Percentiles rank a stretch among this genome's conserved stretches.
Conservation (phyloP, 1,140 invertebrate species). For the Carposina sasakii region DNA sequence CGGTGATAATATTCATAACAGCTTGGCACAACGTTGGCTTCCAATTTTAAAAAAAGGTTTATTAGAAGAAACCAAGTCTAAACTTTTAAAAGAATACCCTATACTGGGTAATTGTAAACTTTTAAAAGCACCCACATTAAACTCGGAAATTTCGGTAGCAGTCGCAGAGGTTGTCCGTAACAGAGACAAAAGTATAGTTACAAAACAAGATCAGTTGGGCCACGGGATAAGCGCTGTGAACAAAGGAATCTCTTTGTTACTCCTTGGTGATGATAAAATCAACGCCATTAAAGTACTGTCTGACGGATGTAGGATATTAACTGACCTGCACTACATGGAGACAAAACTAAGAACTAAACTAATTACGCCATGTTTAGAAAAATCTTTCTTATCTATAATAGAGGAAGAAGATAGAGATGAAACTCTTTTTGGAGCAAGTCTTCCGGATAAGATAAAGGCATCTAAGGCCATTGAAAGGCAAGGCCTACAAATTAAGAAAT, state of each 20-base stretch:
- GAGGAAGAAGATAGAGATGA: constrained; percentile 4
- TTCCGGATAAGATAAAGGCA: constrained; percentile 2
- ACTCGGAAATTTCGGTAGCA: neutral
- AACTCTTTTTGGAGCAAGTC: neutral
- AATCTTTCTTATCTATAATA: neutral
- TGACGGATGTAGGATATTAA: neutral
- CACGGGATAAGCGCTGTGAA: neutral
- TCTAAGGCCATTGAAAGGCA: constrained; percentile 4
- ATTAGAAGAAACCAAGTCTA: neutral
- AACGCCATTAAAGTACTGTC: neutral
- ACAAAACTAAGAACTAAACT: neutral
- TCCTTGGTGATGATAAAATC: constrained; percentile 1
- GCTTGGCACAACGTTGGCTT: neutral
- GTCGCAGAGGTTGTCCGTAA: neutral
- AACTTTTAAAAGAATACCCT: neutral
- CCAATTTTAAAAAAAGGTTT: neutral
- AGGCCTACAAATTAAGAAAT: constrained; percentile 7
- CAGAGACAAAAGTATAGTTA: neutral
- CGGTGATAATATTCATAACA: neutral
- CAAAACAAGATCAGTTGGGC: neutral
- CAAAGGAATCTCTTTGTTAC: neutral
- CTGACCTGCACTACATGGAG: neutral
- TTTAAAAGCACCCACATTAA: neutral
- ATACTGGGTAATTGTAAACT: neutral
- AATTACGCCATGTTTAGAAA: neutral